Base-by-base conservation (phyloP, 2,113 vertebrate species). In the Gymnobelideus leadbeateri region DNA sequence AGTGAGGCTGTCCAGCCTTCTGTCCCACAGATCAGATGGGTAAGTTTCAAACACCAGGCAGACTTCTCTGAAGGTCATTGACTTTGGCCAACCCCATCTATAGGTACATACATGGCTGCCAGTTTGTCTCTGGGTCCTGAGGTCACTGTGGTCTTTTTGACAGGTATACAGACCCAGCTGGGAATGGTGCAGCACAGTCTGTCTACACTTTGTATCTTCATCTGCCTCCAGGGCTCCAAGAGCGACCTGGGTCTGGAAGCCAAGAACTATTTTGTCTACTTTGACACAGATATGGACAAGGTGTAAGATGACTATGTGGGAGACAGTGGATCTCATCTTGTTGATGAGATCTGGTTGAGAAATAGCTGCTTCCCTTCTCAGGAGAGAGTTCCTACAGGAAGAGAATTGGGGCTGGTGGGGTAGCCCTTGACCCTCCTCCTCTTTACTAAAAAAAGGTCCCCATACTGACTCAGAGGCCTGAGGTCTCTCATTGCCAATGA, bases 151-250 rank as follows among this genome's bases (percentile, higher is more conserved):
- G 0, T 28, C 11, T 26, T 24, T 8, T 0, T 0, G 0, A 8
- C 98, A 99, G 99, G 90, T 2, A 99, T 99, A 97, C 99, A 99
- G 98, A 93, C 98, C 43, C 99, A 99, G 98, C 97, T 99, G 49
- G 92, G 92, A 10, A 97, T 97, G 99, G 96, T 98, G 93, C 95
- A 96, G 43, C 98, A 99, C 0, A 98, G 99, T 0, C 8, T 97
- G 24, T 98, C 97, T 0, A 97, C 98, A 0, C 93, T 99, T 94
- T 99, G 97, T 0, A 2, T 99, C 8, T 99, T 99, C 2, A 25
- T 99, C 0, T 99, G 99, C 37, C 93, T 99, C 6, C 98, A 95
- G 0, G 99, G 99, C 91, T 99, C 99, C 0, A 99, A 98, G 95
- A 98, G 99, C 77, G 99, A 99, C 53, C 94, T 99, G 96, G 99